Evolutionary conservation across 2,888 invertebrate genomes (phyloP).

Genomic region (Noctua janthina): DNA sequence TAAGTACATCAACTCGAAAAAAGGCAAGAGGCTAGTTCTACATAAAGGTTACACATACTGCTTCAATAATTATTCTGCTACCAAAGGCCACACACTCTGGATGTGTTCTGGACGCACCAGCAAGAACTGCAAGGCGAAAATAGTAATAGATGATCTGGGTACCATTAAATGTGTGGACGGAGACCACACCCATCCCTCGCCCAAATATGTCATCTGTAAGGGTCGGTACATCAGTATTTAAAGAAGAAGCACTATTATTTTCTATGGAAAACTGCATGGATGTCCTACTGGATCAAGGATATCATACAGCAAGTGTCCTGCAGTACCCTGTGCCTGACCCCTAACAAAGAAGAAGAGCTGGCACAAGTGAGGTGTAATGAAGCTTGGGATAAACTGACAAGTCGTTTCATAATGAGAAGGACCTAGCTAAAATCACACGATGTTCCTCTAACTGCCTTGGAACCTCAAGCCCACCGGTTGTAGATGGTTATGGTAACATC

Average conservation of each 20-base stretch:
- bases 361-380: too few species aligned
- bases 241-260: neutral
- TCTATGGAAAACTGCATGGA: too few species aligned
- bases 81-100: neutral
- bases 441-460: too few species aligned
- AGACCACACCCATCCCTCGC: slow-evolving; percentile 24
- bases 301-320: too few species aligned
- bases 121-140: slow-evolving; percentile 8
- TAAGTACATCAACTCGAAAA: neutral
- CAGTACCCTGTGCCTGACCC: too few species aligned
- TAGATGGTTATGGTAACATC: too few species aligned
- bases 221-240: slow-evolving; percentile 1
- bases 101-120: neutral
- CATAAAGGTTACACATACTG: neutral
- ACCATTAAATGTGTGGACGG: neutral
- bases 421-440: too few species aligned
- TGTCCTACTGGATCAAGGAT: too few species aligned
- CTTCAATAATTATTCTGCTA: neutral
- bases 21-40: neutral
- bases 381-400: too few species aligned
- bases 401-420: too few species aligned
- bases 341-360: too few species aligned
- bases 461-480: too few species aligned
- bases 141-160: slow-evolving; percentile 5
- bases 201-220: slow-evolving; percentile 8